Conservation (phyloP, 2,888 invertebrate species). For the Leucozona laternaria region DNA sequence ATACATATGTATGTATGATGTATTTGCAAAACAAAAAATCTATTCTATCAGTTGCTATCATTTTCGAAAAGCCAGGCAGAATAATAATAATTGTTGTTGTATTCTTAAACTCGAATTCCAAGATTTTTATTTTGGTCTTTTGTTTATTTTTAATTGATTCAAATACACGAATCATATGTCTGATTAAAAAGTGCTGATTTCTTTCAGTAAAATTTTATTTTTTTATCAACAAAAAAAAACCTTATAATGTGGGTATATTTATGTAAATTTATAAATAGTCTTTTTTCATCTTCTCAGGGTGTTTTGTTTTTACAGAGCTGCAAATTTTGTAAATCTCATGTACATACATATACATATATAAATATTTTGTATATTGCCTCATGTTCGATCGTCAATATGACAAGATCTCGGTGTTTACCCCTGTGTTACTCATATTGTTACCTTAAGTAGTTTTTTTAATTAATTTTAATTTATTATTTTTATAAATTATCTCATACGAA, state of each 20-base stretch:
- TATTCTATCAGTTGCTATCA: background rate
- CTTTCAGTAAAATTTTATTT: too few species aligned
- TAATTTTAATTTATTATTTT: conserved; percentile 5
- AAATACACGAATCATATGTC: background rate
- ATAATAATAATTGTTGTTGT: background rate
- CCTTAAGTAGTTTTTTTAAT: conserved; percentile 13
- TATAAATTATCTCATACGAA: conserved; percentile 3
- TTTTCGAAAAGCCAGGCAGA: background rate
- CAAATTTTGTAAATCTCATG: background rate
- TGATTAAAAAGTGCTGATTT: background rate
- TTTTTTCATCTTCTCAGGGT: background rate
- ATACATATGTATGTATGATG: background rate
- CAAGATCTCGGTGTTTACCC: background rate
- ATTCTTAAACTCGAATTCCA: background rate
- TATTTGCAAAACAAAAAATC: background rate
- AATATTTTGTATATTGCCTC: background rate
- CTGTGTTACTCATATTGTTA: conserved; percentile 2
- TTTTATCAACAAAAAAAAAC: background rate
- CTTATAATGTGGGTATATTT: background rate
- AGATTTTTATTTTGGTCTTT: background rate
- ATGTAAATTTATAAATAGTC: conserved; percentile 5
- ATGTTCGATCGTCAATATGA: background rate
- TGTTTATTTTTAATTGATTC: background rate
- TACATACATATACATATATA: background rate
- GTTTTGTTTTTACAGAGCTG: background rate